phyloP scores from a whole-genome alignment of 2,113 vertebrate genomes.

The Talpa occidentalis region DNA sequence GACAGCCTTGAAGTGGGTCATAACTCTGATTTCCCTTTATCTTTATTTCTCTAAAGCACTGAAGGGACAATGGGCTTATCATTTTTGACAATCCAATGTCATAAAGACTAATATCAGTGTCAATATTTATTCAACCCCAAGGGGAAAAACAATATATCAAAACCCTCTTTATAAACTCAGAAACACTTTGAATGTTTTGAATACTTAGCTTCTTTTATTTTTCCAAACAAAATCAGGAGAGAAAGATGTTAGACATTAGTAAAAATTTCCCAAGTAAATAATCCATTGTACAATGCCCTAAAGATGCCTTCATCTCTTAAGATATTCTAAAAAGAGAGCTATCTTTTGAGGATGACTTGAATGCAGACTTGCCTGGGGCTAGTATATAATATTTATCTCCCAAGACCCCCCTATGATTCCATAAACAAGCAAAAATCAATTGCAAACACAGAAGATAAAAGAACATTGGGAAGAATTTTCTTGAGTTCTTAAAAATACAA shows the following conservation, averaged over 20 bases:
- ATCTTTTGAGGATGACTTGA: slow-evolving; percentile 22
- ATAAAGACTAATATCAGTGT: not conserved
- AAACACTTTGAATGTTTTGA: not conserved
- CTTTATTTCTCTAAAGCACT: slow-evolving; percentile 18
- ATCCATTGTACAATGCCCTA: not conserved
- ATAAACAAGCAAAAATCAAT: slow-evolving; percentile 64
- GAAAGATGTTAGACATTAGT: slow-evolving; percentile 2
- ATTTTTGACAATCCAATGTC: not conserved
- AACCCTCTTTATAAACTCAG: not conserved
- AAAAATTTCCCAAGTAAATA: not conserved
- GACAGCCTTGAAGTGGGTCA: not conserved
- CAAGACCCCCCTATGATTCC: not conserved
- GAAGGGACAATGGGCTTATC: not conserved
- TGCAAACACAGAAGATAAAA: slow-evolving; percentile 37
- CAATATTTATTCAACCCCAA: not conserved
- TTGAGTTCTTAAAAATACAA: slow-evolving; percentile 46
- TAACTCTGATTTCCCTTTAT: not conserved
- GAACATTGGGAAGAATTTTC: not conserved
- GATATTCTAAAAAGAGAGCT: not conserved
- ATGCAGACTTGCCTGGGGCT: slow-evolving; percentile 12
- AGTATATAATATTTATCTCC: slow-evolving; percentile 55
- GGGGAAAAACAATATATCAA: not conserved
- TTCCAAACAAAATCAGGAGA: slow-evolving; percentile 36
- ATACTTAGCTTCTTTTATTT: slow-evolving; percentile 25
- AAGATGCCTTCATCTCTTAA: not conserved